phyloP scores from a whole-genome alignment of 2,888 invertebrate species.

The Steinernema hermaphroditum region DNA sequence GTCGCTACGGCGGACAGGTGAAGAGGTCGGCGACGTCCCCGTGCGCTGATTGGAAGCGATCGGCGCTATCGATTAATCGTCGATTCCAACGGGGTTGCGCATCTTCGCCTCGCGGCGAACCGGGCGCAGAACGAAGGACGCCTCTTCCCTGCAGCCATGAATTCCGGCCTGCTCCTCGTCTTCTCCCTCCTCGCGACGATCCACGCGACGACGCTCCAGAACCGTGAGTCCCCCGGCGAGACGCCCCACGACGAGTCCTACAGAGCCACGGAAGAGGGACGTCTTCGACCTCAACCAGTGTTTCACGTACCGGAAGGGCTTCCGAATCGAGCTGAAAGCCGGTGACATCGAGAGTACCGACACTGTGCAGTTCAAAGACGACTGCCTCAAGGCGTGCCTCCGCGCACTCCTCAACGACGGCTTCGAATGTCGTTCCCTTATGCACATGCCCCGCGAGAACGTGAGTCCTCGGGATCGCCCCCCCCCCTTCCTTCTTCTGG shows the following conservation, averaged over 20 bases:
- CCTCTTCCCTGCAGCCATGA: not conserved
- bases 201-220: not conserved
- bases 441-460: constrained; percentile 38
- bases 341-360: constrained; percentile 37
- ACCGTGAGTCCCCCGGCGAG: not conserved
- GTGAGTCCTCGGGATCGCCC: constrained; percentile 20
- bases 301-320: constrained; percentile 32
- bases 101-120: not conserved
- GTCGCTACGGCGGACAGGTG: too few species aligned
- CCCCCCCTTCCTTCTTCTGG: not conserved
- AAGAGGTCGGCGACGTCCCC: too few species aligned
- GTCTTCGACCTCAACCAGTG: constrained; percentile 37
- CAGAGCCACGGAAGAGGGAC: not conserved
- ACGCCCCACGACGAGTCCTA: not conserved
- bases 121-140: constrained; percentile 2
- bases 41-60: too few species aligned
- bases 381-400: constrained; percentile 37
- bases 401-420: constrained; percentile 33
- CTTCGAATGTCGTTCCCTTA: constrained; percentile 33
- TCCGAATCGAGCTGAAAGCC: constrained; percentile 33
- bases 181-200: not conserved
- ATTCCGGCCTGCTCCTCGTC: not conserved
- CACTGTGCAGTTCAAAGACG: constrained; percentile 38
- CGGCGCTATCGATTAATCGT: too few species aligned
- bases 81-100: constrained; percentile 28